Base-by-base conservation (phyloP, 2,888 invertebrate species). In the Cenopis cana region DNA sequence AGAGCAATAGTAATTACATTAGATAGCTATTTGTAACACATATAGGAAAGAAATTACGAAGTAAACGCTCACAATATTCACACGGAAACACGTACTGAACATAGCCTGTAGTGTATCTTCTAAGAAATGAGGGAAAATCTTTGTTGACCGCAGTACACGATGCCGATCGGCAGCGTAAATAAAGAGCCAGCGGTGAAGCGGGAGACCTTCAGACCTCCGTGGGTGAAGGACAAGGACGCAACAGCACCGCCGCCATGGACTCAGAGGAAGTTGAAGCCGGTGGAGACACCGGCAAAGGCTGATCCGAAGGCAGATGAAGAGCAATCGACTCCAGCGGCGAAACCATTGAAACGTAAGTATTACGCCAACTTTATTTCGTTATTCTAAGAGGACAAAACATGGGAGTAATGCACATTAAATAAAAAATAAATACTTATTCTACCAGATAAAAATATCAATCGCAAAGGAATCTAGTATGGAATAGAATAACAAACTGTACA, bases 181-280 rank as follows among this genome's bases (percentile, higher is more conserved):
- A 94, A 93, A 76, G 94, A 94, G 73, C 88, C 92, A 54, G 87
- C 91, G 29, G 89, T 94, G 57, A 94, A 95, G 81, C 91, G 96
- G 74, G 95, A 96, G 75, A 95, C 95, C 73, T 96, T 95, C 85
- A 91, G 96, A 74, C 96, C 96, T 50, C 96, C 97, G 8, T 96
- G 96, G 95, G 96, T 96, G 64, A 96, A 96, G 81, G 95, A 95
- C 0, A 94, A 93, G 72, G 95, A 95, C 8, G 87, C 91, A 0
- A 95, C 95, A 18, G 86, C 94, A 2, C 89, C 94, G 0, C 95
- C 95, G 9, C 93, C 96, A 1, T 96, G 96, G 96, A 93, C 95
- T 11, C 91, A 95, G 75, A 94, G 93, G 79, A 94, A 94, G 71
- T 79, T 93, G 20, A 92, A 91, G 74, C 90, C 93, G 1, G 93